Conservation (phyloP, 2,113 vertebrate genomes). For the Cottus gobio region DNA sequence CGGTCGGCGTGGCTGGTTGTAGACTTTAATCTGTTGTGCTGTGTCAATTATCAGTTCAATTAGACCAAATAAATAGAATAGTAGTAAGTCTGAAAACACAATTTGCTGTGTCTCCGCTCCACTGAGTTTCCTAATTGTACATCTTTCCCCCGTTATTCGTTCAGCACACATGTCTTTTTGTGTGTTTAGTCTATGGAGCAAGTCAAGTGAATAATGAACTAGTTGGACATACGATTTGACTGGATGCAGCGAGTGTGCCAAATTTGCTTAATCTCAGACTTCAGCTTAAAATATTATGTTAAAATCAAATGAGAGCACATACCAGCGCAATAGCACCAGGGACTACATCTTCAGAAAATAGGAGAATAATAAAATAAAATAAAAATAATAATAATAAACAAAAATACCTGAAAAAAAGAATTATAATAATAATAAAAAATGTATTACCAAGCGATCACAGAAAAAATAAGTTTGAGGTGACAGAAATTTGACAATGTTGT, state of each 20-base stretch:
- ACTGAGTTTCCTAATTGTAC: conserved; percentile 72
- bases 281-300: conserved; percentile 17
- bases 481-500: background rate
- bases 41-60: conserved; percentile 65
- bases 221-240: conserved; percentile 43
- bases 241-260: background rate
- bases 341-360: background rate
- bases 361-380: background rate
- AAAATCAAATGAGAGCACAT: conserved; percentile 29
- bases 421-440: too few species aligned
- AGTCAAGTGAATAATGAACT: conserved; percentile 71
- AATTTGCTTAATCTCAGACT: background rate
- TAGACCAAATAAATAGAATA: conserved; percentile 61
- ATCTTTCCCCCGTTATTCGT: conserved; percentile 63
- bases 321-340: too few species aligned
- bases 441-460: too few species aligned
- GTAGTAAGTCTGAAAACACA: conserved; percentile 65
- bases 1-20: conserved; percentile 3
- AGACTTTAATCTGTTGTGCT: conserved; percentile 36
- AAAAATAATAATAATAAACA: too few species aligned
- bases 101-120: conserved; percentile 72
- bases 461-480: background rate
- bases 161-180: conserved; percentile 54
- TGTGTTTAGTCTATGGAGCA: conserved; percentile 53
- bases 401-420: background rate